These are phyloP conservation scores for Belonocnema kinseyi DNA, from an alignment of 1,140 invertebrate species.

Conservation along the genomic window DNA sequence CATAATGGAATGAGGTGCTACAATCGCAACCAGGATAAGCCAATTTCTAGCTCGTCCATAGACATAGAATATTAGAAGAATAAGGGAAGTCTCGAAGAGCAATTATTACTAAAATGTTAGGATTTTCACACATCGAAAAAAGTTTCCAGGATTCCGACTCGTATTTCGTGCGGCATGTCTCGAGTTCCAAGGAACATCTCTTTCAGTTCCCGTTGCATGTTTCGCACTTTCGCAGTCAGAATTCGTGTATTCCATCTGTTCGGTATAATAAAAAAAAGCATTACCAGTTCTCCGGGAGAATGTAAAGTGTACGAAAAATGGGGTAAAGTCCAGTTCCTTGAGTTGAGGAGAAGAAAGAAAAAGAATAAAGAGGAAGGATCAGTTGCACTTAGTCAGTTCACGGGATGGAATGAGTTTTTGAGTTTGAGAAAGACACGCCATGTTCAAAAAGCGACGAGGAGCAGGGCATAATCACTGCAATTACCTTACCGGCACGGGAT, in stretches of 20 bases:
- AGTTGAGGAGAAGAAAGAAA: background rate
- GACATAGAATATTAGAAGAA: no score
- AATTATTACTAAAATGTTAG: no score
- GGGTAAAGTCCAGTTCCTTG: background rate
- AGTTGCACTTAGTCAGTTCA: constrained; percentile 44
- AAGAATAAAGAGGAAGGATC: background rate
- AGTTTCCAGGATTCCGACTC: no score
- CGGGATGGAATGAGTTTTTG: constrained; percentile 55
- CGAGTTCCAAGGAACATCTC: no score
- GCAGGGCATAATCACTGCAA: constrained; percentile 66
- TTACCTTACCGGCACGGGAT: constrained; percentile 66
- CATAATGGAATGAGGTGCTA: no score
- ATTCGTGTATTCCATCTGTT: constrained; percentile 23
- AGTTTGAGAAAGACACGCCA: constrained; percentile 52
- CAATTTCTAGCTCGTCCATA: no score
- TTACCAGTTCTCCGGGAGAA: constrained; percentile 4
- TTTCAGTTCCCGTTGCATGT: constrained; percentile 7
- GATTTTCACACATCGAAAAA: no score
- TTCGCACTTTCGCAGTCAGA: constrained; percentile 8
- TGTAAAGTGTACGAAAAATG: constrained; percentile 35
- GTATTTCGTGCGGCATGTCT: no score
- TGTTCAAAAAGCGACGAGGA: constrained; percentile 12
- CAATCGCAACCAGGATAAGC: no score
- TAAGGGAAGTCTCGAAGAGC: no score
- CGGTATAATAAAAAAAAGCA: constrained; percentile 18